These are phyloP conservation scores for Scaptomyza polygonia DNA, from an alignment of 2,888 invertebrate genomes.

Conservation along the genomic window DNA sequence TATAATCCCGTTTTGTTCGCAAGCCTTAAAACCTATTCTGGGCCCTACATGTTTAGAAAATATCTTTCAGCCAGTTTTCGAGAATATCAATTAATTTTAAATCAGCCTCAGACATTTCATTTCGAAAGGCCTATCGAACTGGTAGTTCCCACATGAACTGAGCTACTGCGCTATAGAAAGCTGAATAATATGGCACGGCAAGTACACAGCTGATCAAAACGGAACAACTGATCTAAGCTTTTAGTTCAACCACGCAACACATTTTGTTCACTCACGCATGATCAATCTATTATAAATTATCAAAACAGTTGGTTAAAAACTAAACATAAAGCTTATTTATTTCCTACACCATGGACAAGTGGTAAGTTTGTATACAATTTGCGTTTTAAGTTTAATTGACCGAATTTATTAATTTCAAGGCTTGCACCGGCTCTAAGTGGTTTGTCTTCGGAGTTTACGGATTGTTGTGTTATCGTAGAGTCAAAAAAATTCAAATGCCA, in stretches of 20 bases:
- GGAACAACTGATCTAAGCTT: too few species aligned
- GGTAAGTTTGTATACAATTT: neutral
- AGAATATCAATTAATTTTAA: too few species aligned
- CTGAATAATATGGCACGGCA: neutral
- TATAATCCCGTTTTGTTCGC: too few species aligned
- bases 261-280: too few species aligned
- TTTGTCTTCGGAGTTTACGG: conserved; percentile 20
- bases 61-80: too few species aligned
- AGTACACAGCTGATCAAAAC: too few species aligned
- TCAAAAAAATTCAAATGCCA: conserved; percentile 29
- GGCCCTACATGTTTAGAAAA: too few species aligned
- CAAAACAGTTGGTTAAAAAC: neutral
- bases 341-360: conserved; percentile 1
- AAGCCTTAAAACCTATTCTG: too few species aligned
- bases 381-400: neutral
- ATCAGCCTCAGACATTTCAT: neutral
- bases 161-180: neutral
- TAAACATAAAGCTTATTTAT: neutral
- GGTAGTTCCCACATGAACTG: neutral
- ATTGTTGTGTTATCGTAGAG: conserved; percentile 27
- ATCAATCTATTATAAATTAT: neutral
- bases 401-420: conserved; percentile 12
- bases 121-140: neutral
- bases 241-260: too few species aligned
- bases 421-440: conserved; percentile 7